Percentiles rank a stretch among this genome's conserved stretches.
Conservation (phyloP, 2,888 invertebrate species). For the Polietes domitor region DNA sequence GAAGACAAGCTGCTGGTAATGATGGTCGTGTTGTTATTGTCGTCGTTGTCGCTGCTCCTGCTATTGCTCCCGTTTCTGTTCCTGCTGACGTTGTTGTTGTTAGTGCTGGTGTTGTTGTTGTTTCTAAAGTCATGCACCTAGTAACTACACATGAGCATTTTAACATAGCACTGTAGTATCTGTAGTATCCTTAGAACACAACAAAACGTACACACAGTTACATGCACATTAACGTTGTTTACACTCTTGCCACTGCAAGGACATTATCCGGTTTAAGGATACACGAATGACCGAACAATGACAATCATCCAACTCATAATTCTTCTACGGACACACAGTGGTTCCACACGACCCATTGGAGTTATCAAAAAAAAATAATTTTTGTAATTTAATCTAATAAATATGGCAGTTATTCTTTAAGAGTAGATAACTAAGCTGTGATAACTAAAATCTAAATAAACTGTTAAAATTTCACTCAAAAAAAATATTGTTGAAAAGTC, state of each 20-base stretch:
- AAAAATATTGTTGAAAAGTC: no score
- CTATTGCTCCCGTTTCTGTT: no score
- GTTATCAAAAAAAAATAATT: no score
- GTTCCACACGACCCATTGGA: no score
- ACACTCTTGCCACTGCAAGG: constrained; percentile 73
- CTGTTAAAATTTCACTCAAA: no score
- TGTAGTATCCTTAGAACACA: constrained; percentile 6
- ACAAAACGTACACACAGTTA: constrained; percentile 42
- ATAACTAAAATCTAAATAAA: no score
- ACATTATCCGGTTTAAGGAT: constrained; percentile 74
- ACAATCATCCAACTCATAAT: constrained; percentile 69
- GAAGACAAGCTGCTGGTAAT: constrained; percentile 44
- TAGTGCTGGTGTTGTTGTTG: neutral
- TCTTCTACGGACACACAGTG: constrained; percentile 68
- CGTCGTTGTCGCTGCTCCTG: neutral
- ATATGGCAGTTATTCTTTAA: no score
- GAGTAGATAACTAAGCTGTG: no score
- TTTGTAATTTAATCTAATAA: no score
- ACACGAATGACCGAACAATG: constrained; percentile 75
- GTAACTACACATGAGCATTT: constrained; percentile 16
- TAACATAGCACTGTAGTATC: neutral
- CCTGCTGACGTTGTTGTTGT: neutral
- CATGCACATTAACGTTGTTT: constrained; percentile 77
- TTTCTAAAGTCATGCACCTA: constrained; percentile 24
- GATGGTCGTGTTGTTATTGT: constrained; percentile 22